Conservation (phyloP, 2,113 vertebrate species). For the Oreocharis arfaki region DNA sequence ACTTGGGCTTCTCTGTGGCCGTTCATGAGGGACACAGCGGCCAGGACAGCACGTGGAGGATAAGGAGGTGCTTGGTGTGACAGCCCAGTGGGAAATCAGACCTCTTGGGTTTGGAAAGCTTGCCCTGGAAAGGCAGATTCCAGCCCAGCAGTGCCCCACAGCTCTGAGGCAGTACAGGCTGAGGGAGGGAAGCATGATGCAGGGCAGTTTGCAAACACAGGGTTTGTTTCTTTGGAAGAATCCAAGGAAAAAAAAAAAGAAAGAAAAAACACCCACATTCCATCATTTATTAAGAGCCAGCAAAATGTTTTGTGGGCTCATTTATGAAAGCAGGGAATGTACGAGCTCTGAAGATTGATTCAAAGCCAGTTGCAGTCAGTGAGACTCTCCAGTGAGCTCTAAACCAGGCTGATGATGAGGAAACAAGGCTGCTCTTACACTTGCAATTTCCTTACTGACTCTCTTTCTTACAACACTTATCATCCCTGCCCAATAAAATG, state of each 20-base stretch:
- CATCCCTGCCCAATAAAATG: neutral
- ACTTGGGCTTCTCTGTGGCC: rapidly evolving
- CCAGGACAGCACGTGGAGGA: rapidly evolving
- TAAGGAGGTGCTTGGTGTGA: neutral
- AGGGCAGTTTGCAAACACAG: neutral
- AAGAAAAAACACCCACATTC: neutral
- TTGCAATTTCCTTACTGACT: conserved; percentile 29
- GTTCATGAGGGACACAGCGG: neutral
- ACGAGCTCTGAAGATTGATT: neutral
- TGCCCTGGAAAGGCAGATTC: neutral
- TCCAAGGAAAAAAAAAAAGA: neutral
- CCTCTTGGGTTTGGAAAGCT: neutral
- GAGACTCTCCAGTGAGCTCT: conserved; percentile 21
- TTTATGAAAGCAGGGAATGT: neutral
- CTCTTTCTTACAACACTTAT: conserved; percentile 1
- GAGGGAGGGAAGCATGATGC: rapidly evolving
- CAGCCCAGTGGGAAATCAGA: neutral
- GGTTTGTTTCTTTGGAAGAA: neutral
- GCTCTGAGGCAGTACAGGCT: neutral
- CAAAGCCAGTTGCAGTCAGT: neutral
- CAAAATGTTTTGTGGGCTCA: neutral
- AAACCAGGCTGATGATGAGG: neutral
- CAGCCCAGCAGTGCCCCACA: rapidly evolving
- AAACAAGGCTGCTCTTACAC: conserved; percentile 15
- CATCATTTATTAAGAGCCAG: neutral